Evolutionary conservation across 2,888 invertebrate genomes (phyloP).

Genomic region (Sarcophaga carnaria): DNA sequence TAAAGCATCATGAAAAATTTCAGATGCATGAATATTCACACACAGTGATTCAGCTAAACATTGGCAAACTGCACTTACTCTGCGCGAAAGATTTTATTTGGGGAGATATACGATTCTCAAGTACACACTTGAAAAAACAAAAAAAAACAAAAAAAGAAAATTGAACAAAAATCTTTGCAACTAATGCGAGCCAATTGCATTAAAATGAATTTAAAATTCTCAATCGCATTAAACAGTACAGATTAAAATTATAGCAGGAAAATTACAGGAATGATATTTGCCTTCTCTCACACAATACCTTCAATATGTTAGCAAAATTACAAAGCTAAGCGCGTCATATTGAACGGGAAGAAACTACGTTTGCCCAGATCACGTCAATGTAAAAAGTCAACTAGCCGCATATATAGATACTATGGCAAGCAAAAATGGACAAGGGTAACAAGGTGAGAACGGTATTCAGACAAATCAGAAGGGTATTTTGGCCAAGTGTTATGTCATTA

Average conservation of each 20-base stretch:
- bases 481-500: too few species aligned
- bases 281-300: too few species aligned
- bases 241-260: background rate
- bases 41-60: background rate
- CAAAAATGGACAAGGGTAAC: too few species aligned
- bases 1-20: slow-evolving; percentile 65
- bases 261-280: too few species aligned
- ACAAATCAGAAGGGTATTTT: too few species aligned
- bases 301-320: too few species aligned
- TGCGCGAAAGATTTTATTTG: background rate
- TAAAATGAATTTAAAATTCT: slow-evolving; percentile 35
- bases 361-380: too few species aligned
- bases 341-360: too few species aligned
- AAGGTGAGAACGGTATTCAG: too few species aligned
- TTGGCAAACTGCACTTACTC: background rate
- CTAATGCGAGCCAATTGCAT: slow-evolving; percentile 54
- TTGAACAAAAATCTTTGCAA: slow-evolving; percentile 22
- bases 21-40: slow-evolving; percentile 58
- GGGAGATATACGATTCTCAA: slow-evolving; percentile 46
- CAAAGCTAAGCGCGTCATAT: too few species aligned
- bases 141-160: background rate
- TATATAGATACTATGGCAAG: too few species aligned
- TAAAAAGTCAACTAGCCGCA: too few species aligned
- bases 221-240: background rate
- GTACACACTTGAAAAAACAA: slow-evolving; percentile 41